Evolutionary conservation across 2,797 vertebrate species (phyloP).

Genomic region (Alexandromys oeconomus): DNA sequence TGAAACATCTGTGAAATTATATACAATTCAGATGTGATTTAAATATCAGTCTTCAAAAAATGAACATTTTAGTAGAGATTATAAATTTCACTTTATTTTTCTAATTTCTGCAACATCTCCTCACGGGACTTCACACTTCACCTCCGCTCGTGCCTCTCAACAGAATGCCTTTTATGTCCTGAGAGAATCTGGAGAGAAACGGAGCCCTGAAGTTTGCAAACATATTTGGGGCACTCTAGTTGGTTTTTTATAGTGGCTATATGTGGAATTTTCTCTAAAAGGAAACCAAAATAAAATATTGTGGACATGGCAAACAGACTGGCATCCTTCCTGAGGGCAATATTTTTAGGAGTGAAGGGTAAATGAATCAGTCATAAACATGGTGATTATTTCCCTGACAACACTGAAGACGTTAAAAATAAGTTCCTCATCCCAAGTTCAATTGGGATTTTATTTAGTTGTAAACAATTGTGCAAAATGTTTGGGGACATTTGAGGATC

Average conservation of each 20-base stretch:
- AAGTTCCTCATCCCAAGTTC: slow-evolving; percentile 51
- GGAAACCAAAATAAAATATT: slow-evolving; percentile 74
- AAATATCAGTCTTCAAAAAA: background rate
- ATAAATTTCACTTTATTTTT: slow-evolving; percentile 28
- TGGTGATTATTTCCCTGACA: background rate
- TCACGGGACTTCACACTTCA: background rate
- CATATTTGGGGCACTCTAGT: slow-evolving; percentile 36
- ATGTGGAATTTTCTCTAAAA: slow-evolving; percentile 71
- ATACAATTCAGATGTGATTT: slow-evolving; percentile 15
- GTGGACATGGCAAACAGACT: slow-evolving; percentile 69
- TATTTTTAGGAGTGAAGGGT: slow-evolving; percentile 69
- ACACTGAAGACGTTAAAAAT: slow-evolving; percentile 68
- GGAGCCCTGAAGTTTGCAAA: slow-evolving; percentile 58
- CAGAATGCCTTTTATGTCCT: slow-evolving; percentile 1
- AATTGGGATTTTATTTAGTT: slow-evolving; percentile 64
- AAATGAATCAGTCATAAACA: slow-evolving; percentile 67
- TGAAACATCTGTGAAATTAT: background rate
- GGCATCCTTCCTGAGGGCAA: slow-evolving; percentile 57
- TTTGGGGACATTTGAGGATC: slow-evolving; percentile 54
- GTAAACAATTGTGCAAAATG: slow-evolving; percentile 66
- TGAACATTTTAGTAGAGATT: slow-evolving; percentile 32
- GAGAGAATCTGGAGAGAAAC: slow-evolving; percentile 51
- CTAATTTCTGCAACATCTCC: slow-evolving; percentile 4
- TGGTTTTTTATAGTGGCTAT: slow-evolving; percentile 62
- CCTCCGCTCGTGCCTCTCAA: background rate